Evolutionary conservation across 2,888 invertebrate species (phyloP), one percentile per base, ranked within the genome.

Genomic region (Sipha maydis): DNA sequence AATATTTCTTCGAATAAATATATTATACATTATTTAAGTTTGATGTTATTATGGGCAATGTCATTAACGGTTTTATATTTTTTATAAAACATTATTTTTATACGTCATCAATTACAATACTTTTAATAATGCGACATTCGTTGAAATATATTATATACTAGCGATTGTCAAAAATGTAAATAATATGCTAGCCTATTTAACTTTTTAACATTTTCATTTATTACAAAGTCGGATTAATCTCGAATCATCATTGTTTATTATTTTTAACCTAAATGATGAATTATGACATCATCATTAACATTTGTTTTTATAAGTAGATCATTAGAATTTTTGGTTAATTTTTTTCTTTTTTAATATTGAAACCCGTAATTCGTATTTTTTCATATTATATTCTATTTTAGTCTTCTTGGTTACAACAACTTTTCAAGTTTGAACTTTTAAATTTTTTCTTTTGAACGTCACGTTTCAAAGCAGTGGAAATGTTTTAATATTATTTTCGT

Each of bases 181-280:
- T 56, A 1, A 56, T 56, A 19, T 56, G 41, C 9, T 56, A n/a
- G n/a, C n/a, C n/a, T n/a, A 14, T 54, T 54, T 76, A 41, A 34
- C 34, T 19, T n/a, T 76, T 76, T 14, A 76, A 76, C 41, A 48
- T 17, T 76, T 41, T 75, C 25, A 76, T 41, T 76, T 77, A 48
- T 28, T 61, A 21, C 25, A 4, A 48, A 48, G 41, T 17, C 1
- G 7, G 19, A 28, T n/a, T n/a, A 25, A 34, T 34, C 34, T 77
- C 14, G 28, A 48, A 48, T 77, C 41, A 28, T 76, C 48, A 28
- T 48, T 14, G 3, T 77, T 25, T 8, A 48, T 77, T 7, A 38
- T 75, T 34, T 75, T 21, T 38, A 38, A 38, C 38, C 25, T 41
- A 75, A 75, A 41, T 4, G 34, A 3, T 9, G 1, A 14, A 75